Evolutionary conservation across 2,113 vertebrate genomes (phyloP), one percentile per base, ranked within the genome.

Genomic region (Coryphaenoides rupestris): DNA sequence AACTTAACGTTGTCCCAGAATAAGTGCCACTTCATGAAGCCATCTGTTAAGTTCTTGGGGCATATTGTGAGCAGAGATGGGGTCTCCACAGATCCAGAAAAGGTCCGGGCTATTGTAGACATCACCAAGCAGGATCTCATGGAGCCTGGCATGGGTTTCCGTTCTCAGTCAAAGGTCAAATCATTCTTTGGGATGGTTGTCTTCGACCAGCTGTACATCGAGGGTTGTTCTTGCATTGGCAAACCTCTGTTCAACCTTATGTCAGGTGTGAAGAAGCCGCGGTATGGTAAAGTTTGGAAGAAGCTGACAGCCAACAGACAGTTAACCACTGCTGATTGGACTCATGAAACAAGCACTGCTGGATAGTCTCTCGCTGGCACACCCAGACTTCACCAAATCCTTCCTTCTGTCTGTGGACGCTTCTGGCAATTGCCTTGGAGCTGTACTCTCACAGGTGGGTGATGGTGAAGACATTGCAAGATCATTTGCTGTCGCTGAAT

Each of bases 311-410:
- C 5, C 26, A 1, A 16, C 14, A 65, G 33, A 61, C 56, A 82
- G 12, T 59, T 76, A 46, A 47, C 77, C 58, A 80, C 81, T 66
- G 10, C 47, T 65, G 79, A 52, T 0, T 65, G 78, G 56, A 45
- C 33, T 28, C 65, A 58, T 33, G 2, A 24, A 47, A 1, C 2
- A 73, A 76, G 68, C 64, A 3, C 1, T 80, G 6, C 4, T 66
- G 1, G 4, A 58, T 0, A 61, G 28, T 17, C 46, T 19, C 15
- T 17, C 21, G 0, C 26, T 77, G 16, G 56, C 70, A 0, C 76
- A 76, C 12, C 76, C 73, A 0, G n/a, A 71, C 26, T 78, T 82
- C 26, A 7, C 16, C 16, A 68, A 46, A 19, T 60, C 69, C 0
- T 77, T 75, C 16, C n/a, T 52, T 10, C 49, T 52, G 12, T 52